Percentiles rank a stretch among this genome's conserved stretches.
Conservation (phyloP, 2,888 invertebrate species). For the Aproaerema taeniolella region DNA sequence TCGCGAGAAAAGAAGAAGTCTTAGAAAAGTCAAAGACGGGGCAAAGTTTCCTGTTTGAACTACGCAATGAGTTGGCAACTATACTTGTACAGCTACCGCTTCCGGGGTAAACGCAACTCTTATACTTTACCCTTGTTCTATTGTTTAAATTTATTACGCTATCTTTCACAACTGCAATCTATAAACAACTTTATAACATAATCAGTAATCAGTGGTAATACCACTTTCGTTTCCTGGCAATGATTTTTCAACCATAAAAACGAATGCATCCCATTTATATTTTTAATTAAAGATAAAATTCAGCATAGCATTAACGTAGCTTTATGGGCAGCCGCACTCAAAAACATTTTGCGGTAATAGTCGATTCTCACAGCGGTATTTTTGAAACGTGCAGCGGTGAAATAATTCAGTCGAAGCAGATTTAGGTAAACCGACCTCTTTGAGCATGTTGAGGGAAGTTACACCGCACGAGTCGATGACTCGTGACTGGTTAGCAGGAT, state of each 20-base stretch:
- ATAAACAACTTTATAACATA: too few species aligned
- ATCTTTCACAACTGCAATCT: too few species aligned
- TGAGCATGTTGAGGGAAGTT: neutral
- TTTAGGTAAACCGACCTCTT: conserved; percentile 7
- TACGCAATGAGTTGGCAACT: conserved; percentile 13
- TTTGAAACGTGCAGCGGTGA: neutral
- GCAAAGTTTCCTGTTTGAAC: conserved; percentile 14
- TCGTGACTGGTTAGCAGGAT: conserved; percentile 20
- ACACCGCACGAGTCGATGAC: conserved; percentile 19
- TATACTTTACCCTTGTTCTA: conserved; percentile 5
- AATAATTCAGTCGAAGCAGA: conserved; percentile 8
- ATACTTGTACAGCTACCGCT: conserved; percentile 5
- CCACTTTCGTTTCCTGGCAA: too few species aligned
- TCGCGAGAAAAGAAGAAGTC: conserved; percentile 13
- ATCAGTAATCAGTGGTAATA: too few species aligned
- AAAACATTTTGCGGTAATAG: too few species aligned
- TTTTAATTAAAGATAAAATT: too few species aligned
- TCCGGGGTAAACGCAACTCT: too few species aligned
- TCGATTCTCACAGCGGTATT: too few species aligned
- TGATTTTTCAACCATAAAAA: too few species aligned
- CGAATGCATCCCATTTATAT: too few species aligned
- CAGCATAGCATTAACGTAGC: too few species aligned
- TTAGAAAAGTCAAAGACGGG: conserved; percentile 13
- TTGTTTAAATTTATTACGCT: conserved; percentile 4
- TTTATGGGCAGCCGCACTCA: too few species aligned